Evolutionary conservation across 2,797 vertebrate species (phyloP), one percentile per base, ranked within the genome.

Genomic region (Periophthalmus magnuspinnatus): DNA sequence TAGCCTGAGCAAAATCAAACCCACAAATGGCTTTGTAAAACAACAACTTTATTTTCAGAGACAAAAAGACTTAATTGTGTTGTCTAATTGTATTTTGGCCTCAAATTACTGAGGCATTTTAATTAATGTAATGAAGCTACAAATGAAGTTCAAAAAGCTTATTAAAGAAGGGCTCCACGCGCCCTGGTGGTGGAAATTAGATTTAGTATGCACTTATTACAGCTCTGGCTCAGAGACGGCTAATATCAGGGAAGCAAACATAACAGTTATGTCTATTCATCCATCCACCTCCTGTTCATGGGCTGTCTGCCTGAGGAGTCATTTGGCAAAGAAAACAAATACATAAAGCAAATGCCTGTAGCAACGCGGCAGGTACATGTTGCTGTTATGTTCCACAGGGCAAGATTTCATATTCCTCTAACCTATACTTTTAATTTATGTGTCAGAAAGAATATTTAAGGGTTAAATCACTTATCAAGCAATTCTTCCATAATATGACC

Each of bases 1-100:
- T 76, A 81, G 74, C 75, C 74, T 81, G 70, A 65, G 70, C 66
- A 69, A 76, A 86, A 84, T 79, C 60, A 77, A 81, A 84, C 81
- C 70, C 71, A 72, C 77, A 82, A 83, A 85, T 74, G 50, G 64
- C 50, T 21, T 59, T 68, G 52, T 80, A 68, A 79, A 73, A 65
- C 61, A 81, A 77, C 32, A 21, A 70, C 77, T 84, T 81, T 34
- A 77, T 82, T 86, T 80, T 80, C 69, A 71, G 67, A 73, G 65
- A 36, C 69, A 81, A 86, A 81, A 78, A 58, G 48, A 62, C 56
- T 81, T 57, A 64, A 34, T 72, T 74, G 63, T 79, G 28, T 71
- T 75, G 78, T 67, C 82, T 69, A 61, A 58, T 38, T 52, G 58
- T 78, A 76, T 81, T 78, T 82, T 59, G 21, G 59, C 76, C 59